A percentile compares a stretch with the other conserved stretches of the same genome.
Evolutionary conservation across 2,113 vertebrate species (phyloP).

Genomic region (Hemiprocne comata): DNA sequence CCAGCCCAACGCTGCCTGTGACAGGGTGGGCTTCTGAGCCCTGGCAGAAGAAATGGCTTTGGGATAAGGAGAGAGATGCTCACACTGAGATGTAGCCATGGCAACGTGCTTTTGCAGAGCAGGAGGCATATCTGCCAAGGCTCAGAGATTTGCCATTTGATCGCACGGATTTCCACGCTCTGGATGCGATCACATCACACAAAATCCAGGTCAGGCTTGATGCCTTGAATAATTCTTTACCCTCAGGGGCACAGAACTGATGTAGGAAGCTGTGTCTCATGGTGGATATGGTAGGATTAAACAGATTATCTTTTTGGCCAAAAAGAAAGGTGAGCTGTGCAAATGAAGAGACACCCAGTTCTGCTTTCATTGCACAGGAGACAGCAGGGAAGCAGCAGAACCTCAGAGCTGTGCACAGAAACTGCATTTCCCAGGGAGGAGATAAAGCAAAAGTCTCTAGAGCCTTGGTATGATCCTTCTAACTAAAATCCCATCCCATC

Average conservation of each 20-base stretch:
- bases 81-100: constrained; percentile 69
- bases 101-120: constrained; percentile 66
- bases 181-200: constrained; percentile 65
- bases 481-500: neutral
- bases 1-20: neutral
- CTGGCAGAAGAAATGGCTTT: constrained; percentile 31
- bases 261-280: neutral
- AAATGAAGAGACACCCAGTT: constrained; percentile 5
- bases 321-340: constrained; percentile 32
- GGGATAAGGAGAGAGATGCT: constrained; percentile 61
- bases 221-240: constrained; percentile 63
- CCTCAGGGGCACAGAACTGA: constrained; percentile 49
- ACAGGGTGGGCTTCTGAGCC: constrained; percentile 23
- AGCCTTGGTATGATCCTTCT: neutral
- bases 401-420: neutral
- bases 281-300: constrained; percentile 42
- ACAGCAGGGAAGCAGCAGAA: neutral
- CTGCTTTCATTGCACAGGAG: neutral
- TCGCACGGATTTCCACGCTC: constrained; percentile 64
- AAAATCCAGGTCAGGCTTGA: constrained; percentile 69
- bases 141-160: constrained; percentile 70
- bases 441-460: neutral
- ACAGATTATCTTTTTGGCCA: constrained; percentile 46
- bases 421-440: neutral
- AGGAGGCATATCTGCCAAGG: constrained; percentile 69